A percentile compares a stretch with the other conserved stretches of the same genome.
Evolutionary conservation across 2,113 vertebrate species (phyloP).

Genomic region (Dromas ardeola): DNA sequence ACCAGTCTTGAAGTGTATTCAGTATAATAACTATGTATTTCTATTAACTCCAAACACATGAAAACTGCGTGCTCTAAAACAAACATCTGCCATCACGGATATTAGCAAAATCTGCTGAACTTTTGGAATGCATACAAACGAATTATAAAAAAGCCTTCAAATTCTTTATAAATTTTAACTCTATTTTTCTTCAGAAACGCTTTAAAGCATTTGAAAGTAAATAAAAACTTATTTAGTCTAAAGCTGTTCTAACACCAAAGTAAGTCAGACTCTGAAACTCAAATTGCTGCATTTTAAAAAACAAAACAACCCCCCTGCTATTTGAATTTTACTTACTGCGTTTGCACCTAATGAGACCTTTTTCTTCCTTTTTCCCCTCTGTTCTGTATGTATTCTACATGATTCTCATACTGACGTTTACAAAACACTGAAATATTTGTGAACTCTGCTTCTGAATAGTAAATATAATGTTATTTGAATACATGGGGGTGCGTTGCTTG

Average conservation of each 20-base stretch:
- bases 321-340: not conserved
- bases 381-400: not conserved
- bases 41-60: not conserved
- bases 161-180: not conserved
- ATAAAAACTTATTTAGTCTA: not conserved
- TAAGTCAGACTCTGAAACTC: not conserved
- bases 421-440: not conserved
- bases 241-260: not conserved
- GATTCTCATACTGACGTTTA: not conserved
- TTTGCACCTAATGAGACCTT: not conserved
- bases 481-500: accelerated
- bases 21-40: not conserved
- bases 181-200: not conserved
- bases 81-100: not conserved
- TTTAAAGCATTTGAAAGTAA: not conserved
- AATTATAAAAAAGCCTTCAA: not conserved
- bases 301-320: not conserved
- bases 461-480: not conserved
- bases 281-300: not conserved
- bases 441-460: not conserved
- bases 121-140: not conserved
- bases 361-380: not conserved
- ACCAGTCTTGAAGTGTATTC: not conserved
- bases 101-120: not conserved
- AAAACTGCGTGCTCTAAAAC: not conserved